Evolutionary conservation across 2,797 vertebrate species (phyloP), one percentile per base, ranked within the genome.

Genomic region (Ciconia nigra): DNA sequence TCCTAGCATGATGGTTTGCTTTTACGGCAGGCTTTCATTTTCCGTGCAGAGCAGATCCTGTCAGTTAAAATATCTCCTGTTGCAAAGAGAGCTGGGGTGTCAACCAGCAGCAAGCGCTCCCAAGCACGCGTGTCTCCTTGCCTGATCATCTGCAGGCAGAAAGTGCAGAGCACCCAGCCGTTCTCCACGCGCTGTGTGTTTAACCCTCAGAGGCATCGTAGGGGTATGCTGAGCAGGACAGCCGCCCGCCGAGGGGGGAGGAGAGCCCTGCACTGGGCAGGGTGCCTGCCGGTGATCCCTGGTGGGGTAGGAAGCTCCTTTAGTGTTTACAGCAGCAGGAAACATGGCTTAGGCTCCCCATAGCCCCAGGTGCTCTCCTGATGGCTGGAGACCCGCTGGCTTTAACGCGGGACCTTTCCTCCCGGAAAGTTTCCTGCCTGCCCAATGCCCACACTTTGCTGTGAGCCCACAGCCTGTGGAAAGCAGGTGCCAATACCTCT

Each of bases 391-490:
- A 62, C 21, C 37, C 3, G 0, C 58, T 89, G 33, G 47, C 37
- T 83, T 79, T 76, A 46, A 37, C 17, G 28, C 31, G 39, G 44
- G 17, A 31, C 9, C 10, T 63, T 65, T 66, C 31, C 37, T 82
- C 59, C 21, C 4, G 3, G 26, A 15, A 83, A 44, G 25, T 16
- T 78, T 81, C 74, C 35, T 41, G 16, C 35, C 49, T 65, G 41
- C 46, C 44, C 44, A 33, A 10, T 14, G 21, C 41, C 33, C 3
- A 2, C 11, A 13, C 14, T 51, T 47, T 0, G 0, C 67, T 31
- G 22, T 59, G n/a, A 90, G 35, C 52, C 42, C 82, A 41, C 55
- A 69, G 66, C 35, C 65, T 37, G 29, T n/a, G 67, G 59, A 41
- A 51, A 65, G 42, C 46, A 66, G 54, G n/a, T 31, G 49, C 16